These are phyloP conservation scores for Arctopsyche grandis DNA, from an alignment of 1,140 invertebrate genomes.

Conservation along the genomic window DNA sequence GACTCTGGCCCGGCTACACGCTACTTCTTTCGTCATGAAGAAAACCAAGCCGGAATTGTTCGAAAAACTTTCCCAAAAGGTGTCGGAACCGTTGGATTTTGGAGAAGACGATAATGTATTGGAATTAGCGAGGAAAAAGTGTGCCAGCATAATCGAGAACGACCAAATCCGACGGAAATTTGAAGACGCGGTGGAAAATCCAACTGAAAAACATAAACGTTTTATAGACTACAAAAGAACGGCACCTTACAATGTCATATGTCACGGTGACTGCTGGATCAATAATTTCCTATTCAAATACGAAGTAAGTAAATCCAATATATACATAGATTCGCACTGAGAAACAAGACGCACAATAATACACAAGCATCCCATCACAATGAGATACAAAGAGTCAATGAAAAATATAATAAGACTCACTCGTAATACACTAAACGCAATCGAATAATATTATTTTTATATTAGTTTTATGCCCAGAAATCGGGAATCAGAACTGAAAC, in stretches of 20 bases:
- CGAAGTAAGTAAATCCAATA: conserved; percentile 53
- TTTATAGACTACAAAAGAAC: neutral
- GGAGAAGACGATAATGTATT: neutral
- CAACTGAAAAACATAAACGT: neutral
- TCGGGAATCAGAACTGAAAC: no score
- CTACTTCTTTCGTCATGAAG: conserved; percentile 58
- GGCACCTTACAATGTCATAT: conserved; percentile 33
- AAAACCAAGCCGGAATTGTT: conserved; percentile 52
- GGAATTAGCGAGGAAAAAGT: neutral
- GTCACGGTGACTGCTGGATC: conserved; percentile 62
- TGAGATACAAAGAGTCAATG: no score
- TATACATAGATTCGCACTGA: no score
- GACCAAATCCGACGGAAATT: neutral
- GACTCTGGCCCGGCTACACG: conserved; percentile 60
- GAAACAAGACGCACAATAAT: no score
- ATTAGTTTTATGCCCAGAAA: no score
- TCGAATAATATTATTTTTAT: no score
- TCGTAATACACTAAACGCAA: no score
- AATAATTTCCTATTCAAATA: conserved; percentile 64
- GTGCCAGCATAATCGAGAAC: neutral
- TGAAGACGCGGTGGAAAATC: neutral
- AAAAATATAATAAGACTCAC: no score
- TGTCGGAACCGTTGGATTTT: neutral
- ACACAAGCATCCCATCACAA: no score
- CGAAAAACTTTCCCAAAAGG: neutral